Conservation (phyloP, 2,113 vertebrate genomes). For the Alouatta palliata region DNA sequence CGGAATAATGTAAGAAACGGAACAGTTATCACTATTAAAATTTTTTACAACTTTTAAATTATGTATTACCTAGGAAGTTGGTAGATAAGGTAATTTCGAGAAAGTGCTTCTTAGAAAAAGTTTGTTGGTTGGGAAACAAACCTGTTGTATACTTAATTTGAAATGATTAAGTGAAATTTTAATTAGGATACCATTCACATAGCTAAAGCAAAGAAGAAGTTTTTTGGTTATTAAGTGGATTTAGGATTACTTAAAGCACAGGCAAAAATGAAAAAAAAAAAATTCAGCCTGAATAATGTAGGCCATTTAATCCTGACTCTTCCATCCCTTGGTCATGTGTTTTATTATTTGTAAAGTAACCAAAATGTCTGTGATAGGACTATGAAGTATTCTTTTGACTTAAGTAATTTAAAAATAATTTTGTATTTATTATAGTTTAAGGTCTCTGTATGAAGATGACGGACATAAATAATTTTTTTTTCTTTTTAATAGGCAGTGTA, state of each 20-base stretch:
- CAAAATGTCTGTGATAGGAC: background rate
- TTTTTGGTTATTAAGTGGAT: background rate
- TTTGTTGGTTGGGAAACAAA: background rate
- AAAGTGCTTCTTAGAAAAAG: slow-evolving; percentile 24
- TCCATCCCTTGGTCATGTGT: background rate
- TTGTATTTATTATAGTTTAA: background rate
- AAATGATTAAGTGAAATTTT: slow-evolving; percentile 44
- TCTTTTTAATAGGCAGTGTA: slow-evolving; percentile 90
- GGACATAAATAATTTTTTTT: background rate
- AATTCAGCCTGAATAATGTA: background rate
- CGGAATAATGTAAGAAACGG: background rate
- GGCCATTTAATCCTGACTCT: background rate
- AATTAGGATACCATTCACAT: background rate
- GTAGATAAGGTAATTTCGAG: background rate
- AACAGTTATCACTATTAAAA: background rate
- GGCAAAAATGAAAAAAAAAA: background rate
- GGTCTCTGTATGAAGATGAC: background rate
- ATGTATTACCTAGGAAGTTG: background rate
- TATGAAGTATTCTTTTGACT: slow-evolving; percentile 7
- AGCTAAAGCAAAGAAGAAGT: background rate
- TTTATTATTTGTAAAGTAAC: slow-evolving; percentile 29
- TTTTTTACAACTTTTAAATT: background rate
- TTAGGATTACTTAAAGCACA: slow-evolving; percentile 37
- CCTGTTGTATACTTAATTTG: background rate
- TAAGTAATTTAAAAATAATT: background rate